phyloP scores from a whole-genome alignment of 2,113 vertebrate species.

The Turdus rufiventris region DNA sequence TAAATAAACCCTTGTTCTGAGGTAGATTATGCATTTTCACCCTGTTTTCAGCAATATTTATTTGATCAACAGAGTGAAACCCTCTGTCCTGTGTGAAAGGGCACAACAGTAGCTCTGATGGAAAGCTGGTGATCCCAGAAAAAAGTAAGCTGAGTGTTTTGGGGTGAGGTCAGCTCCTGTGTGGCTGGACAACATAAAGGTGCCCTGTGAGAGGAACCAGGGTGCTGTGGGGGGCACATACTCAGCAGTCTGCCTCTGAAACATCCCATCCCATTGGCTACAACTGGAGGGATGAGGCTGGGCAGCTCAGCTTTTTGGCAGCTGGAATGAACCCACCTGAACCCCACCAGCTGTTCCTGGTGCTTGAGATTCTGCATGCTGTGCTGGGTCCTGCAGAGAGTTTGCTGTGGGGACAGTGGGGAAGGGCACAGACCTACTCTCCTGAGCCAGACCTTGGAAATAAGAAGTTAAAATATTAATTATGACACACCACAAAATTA shows the following conservation, averaged over 20 bases:
- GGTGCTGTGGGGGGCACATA: fast-evolving
- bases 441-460: neutral
- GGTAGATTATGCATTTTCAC: neutral
- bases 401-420: too few species aligned
- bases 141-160: neutral
- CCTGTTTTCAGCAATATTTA: neutral
- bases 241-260: neutral
- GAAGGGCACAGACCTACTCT: neutral
- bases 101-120: neutral
- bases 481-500: neutral
- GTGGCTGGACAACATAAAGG: neutral
- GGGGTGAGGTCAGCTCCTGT: neutral
- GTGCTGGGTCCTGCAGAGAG: neutral
- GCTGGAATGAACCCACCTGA: fast-evolving
- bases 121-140: neutral
- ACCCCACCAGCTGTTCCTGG: fast-evolving
- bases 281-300: neutral
- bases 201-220: neutral
- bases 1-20: neutral
- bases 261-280: fast-evolving
- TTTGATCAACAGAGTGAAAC: neutral
- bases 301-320: neutral
- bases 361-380: neutral
- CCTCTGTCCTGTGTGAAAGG: neutral
- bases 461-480: neutral